Evolutionary conservation across 2,113 vertebrate species (phyloP).

Genomic region (Columba janthina): DNA sequence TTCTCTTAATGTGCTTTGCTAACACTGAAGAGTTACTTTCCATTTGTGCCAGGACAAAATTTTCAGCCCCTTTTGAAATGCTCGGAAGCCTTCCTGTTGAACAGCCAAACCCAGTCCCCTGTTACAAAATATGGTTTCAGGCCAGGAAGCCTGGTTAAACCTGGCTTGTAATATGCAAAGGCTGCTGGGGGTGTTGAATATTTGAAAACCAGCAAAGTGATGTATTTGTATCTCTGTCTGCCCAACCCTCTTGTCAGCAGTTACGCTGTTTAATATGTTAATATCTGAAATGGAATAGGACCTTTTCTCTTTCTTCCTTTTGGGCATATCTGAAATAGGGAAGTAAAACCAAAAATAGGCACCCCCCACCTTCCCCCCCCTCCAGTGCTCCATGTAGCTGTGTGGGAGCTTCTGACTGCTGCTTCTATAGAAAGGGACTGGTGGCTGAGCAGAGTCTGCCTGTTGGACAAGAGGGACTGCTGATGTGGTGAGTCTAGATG

Average conservation of each 20-base stretch:
- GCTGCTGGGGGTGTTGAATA: neutral
- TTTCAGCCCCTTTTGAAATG: neutral
- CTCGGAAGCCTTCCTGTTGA: neutral
- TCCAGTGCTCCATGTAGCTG: neutral
- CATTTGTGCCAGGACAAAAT: neutral
- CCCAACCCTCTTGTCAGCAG: neutral
- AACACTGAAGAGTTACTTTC: neutral
- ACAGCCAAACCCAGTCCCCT: neutral
- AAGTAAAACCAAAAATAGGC: neutral
- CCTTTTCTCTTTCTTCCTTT: neutral
- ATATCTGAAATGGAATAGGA: neutral
- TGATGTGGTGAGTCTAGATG: neutral
- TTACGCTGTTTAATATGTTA: neutral
- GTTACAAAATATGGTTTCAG: neutral
- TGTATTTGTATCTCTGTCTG: neutral
- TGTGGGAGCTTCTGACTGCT: neutral
- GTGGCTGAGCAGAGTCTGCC: neutral
- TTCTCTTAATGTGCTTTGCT: neutral
- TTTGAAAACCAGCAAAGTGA: neutral
- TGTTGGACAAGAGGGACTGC: neutral
- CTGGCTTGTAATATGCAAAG: neutral
- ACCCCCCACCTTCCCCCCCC: accelerated
- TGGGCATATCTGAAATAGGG: neutral
- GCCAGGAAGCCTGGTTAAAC: neutral
- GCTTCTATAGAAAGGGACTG: neutral